Evolutionary conservation across 2,797 vertebrate species (phyloP).

Genomic region (Poliocrania exsul): DNA sequence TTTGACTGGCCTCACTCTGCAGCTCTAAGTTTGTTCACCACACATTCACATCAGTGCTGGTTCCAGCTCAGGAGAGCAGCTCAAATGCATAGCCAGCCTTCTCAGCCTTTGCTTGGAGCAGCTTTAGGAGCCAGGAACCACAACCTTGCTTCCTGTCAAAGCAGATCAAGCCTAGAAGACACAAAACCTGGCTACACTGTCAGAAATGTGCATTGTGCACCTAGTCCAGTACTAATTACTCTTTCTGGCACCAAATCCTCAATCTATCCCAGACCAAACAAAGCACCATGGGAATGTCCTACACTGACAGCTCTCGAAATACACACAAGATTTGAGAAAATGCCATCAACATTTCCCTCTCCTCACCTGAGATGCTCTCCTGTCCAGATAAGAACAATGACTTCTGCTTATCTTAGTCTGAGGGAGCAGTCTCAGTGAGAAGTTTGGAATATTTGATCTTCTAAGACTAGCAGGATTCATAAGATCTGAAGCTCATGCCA

Average conservation of each 20-base stretch:
- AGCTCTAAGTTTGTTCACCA: not conserved
- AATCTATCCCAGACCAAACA: not conserved
- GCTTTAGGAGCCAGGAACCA: not conserved
- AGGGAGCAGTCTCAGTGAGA: not conserved
- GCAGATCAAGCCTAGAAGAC: not conserved
- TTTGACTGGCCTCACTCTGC: not conserved
- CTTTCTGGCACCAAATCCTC: not conserved
- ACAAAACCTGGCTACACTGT: not conserved
- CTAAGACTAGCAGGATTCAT: not conserved
- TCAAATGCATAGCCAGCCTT: not conserved
- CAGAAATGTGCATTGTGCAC: not conserved
- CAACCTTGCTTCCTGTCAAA: not conserved
- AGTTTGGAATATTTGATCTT: not conserved
- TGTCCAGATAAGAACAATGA: not conserved
- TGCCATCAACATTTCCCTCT: not conserved
- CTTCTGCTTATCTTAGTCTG: not conserved
- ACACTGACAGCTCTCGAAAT: not conserved
- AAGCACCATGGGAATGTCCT: rapidly evolving
- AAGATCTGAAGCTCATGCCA: not conserved
- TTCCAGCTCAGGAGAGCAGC: not conserved
- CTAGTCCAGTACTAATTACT: not conserved
- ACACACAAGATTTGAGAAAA: not conserved
- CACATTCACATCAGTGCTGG: not conserved
- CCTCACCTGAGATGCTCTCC: not conserved
- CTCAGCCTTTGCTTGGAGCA: not conserved